A percentile compares a stretch with the other conserved stretches of the same genome.
Conservation (phyloP, 2,888 invertebrate species). For the Miltochrista miniata region DNA sequence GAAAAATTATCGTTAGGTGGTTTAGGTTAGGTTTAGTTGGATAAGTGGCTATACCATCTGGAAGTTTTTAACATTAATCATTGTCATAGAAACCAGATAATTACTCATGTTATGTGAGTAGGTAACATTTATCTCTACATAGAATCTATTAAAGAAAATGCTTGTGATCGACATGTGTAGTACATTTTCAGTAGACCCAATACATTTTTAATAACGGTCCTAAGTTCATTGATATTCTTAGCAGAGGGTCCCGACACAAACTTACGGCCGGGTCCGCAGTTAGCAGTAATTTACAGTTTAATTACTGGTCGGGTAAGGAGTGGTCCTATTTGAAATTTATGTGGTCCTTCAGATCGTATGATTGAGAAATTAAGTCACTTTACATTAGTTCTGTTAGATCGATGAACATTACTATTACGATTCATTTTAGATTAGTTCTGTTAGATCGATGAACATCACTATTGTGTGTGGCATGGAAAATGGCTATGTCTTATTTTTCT, state of each 20-base stretch:
- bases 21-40: too few relatives aligned
- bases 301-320: constrained; percentile 60
- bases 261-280: constrained; percentile 70
- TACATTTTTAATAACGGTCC: constrained; percentile 68
- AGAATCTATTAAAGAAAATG: neutral
- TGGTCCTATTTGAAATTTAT: constrained; percentile 47
- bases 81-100: constrained; percentile 5
- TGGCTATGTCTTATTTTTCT: too few relatives aligned
- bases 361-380: constrained; percentile 37
- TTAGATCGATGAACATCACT: constrained; percentile 19
- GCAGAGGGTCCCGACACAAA: constrained; percentile 65
- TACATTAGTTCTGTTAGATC: constrained; percentile 25
- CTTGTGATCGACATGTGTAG: neutral
- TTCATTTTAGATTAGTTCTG: constrained; percentile 32
- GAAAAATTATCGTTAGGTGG: constrained; percentile 50
- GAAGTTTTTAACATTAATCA: constrained; percentile 49
- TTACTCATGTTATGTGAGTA: too few relatives aligned
- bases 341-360: constrained; percentile 30
- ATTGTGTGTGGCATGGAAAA: too few relatives aligned
- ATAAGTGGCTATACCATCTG: constrained; percentile 26
- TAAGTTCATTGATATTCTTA: constrained; percentile 72
- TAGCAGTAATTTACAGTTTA: constrained; percentile 79
- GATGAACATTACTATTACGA: constrained; percentile 16
- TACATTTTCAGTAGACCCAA: constrained; percentile 28
- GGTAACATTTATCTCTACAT: too few relatives aligned